A percentile compares a stretch with the other conserved stretches of the same genome.
These are phyloP conservation scores for Hestina assimilis DNA, from an alignment of 1,140 invertebrate genomes.

Conservation along the genomic window DNA sequence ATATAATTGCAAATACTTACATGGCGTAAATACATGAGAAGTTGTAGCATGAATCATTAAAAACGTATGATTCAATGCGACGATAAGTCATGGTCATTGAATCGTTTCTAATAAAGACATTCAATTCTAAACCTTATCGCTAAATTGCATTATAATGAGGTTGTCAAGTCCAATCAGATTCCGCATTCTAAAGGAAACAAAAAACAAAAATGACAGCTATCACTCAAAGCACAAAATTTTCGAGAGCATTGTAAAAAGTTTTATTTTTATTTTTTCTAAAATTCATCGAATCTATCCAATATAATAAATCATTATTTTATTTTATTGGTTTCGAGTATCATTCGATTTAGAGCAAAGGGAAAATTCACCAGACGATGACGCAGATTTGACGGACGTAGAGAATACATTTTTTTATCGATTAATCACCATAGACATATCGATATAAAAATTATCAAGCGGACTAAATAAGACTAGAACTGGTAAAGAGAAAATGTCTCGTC, in stretches of 20 bases:
- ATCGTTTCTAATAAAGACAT: not conserved
- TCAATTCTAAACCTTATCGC: conserved; percentile 2
- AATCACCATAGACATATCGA: conserved; percentile 17
- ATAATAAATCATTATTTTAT: not conserved
- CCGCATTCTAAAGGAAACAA: not conserved
- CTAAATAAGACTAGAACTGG: conserved; percentile 13
- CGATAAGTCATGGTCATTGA: conserved; percentile 3
- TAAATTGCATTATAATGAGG: not conserved
- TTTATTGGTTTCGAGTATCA: too few species aligned
- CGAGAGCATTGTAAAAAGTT: not conserved
- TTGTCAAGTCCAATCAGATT: not conserved
- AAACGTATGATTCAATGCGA: conserved; percentile 17
- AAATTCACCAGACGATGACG: not conserved
- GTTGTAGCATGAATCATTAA: conserved; percentile 14
- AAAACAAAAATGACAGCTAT: conserved; percentile 10
- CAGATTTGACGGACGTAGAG: not conserved
- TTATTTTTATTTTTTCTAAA: not conserved
- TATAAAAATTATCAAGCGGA: conserved; percentile 9
- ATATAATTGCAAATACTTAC: not conserved
- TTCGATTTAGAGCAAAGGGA: not conserved
- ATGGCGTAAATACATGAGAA: not conserved
- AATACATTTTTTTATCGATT: conserved; percentile 9
- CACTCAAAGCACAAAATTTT: not conserved
- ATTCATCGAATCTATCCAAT: not conserved
- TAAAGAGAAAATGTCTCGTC: conserved; percentile 42